Evolutionary conservation across 2,888 invertebrate genomes (phyloP), one percentile per base, ranked within the genome.

Genomic region (Neocrepidodera transversa): DNA sequence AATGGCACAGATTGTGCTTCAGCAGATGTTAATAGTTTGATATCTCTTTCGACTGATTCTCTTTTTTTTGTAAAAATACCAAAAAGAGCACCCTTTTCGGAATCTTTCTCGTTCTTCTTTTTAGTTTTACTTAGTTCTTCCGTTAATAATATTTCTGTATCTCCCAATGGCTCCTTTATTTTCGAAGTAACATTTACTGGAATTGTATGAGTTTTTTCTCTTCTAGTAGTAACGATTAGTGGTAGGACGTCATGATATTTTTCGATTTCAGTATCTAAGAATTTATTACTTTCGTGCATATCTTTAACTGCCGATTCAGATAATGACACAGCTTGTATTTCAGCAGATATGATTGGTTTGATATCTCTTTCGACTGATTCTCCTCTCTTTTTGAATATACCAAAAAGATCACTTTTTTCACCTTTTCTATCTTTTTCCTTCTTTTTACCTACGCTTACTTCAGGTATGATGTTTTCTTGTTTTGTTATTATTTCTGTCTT

Each of bases 191-290:
- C 36, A 36, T 6, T 16, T 69, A 71, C 47, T 72, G 56, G 56
- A 73, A 72, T 20, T 72, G 18, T n/a, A 69, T 67, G 52, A 71
- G 68, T 58, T 23, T 23, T 3, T 6, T 23, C 23, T 52, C 30
- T 7, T 36, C n/a, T 11, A 45, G 23, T 43, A 23, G 1, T n/a
- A n/a, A 20, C 48, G 4, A 55, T 49, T 17, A 26, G 18, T 11
- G 60, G 65, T 26, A 43, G 35, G 2, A 64, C 70, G 49, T 70
- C 70, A 14, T 69, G 59, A 49, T 64, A 70, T 20, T 45, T 58
- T 13, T 47, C 59, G 38, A 74, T 60, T 67, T 74, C 74, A 30
- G 66, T 62, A 13, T 58, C 36, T 11, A 74, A 32, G 38, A 73
- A 74, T 2, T 69, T 58, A 18, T 58, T 61, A 7, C 70, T 69